Evolutionary conservation across 2,797 vertebrate species (phyloP).

Genomic region (Danio choprae): DNA sequence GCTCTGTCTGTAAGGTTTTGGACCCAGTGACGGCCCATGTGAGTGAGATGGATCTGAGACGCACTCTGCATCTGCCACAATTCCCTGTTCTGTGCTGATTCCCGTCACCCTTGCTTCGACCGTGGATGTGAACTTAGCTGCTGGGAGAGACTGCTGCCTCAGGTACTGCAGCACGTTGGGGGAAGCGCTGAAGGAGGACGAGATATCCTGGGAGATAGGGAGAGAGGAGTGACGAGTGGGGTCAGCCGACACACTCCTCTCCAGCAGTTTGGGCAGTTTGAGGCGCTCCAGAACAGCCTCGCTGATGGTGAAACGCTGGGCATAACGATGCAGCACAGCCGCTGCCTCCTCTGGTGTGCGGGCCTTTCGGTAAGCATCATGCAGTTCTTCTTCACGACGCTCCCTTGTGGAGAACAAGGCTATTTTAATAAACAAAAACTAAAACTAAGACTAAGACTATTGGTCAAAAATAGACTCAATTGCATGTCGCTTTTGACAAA

Average conservation of each 20-base stretch:
- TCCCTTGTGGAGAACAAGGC: constrained; percentile 76
- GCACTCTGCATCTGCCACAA: constrained; percentile 62
- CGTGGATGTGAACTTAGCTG: constrained; percentile 92
- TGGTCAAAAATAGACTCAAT: no score
- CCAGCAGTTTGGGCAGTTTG: constrained; percentile 93
- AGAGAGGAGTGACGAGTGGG: constrained; percentile 71
- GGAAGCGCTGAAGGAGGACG: constrained; percentile 74
- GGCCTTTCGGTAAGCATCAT: constrained; percentile 87
- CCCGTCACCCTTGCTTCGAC: constrained; percentile 87
- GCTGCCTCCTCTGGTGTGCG: constrained; percentile 88
- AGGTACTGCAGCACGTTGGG: constrained; percentile 88
- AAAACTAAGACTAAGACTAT: no score
- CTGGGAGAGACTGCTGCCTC: constrained; percentile 90
- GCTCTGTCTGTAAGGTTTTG: constrained; percentile 87
- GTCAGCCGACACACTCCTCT: constrained; percentile 92
- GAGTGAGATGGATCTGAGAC: constrained; percentile 74
- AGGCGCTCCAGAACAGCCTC: constrained; percentile 91
- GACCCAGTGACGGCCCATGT: constrained; percentile 87
- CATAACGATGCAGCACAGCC: constrained; percentile 89
- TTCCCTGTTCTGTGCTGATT: constrained; percentile 70
- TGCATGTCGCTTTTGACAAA: no score
- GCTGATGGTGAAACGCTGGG: constrained; percentile 96
- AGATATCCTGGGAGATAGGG: constrained; percentile 64
- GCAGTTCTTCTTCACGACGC: constrained; percentile 88
- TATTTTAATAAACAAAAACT: no score